Evolutionary conservation across 2,113 vertebrate species (phyloP).

Genomic region (Colius striatus): DNA sequence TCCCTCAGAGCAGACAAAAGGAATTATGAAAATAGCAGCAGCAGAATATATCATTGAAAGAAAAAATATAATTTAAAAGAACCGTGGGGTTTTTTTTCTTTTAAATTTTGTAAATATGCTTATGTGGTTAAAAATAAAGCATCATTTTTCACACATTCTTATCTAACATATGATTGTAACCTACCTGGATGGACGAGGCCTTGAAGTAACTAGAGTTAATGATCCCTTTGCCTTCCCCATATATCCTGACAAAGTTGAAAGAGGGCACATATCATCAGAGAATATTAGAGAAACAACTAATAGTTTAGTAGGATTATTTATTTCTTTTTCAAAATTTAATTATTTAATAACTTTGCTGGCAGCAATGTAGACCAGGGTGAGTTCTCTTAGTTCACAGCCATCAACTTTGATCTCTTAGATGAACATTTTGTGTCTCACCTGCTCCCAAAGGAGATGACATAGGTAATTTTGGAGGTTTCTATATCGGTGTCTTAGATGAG

Average conservation of each 20-base stretch:
- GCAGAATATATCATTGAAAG: neutral
- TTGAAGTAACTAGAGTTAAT: neutral
- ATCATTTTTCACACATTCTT: neutral
- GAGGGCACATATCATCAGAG: neutral
- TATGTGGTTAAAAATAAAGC: neutral
- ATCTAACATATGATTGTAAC: neutral
- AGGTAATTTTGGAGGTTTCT: neutral
- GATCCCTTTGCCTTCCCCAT: neutral
- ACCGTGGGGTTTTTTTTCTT: neutral
- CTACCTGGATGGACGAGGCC: neutral
- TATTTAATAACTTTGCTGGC: neutral
- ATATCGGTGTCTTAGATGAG: neutral
- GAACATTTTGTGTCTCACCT: neutral
- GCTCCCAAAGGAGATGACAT: neutral
- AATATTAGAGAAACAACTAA: neutral
- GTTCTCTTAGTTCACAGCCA: neutral
- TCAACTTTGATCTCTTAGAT: neutral
- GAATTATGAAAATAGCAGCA: neutral
- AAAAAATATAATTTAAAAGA: neutral
- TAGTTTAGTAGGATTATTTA: neutral
- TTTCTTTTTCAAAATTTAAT: neutral
- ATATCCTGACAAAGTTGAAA: neutral
- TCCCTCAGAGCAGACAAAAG: neutral
- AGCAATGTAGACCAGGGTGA: neutral
- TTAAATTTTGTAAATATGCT: neutral